Base-by-base conservation (phyloP, 2,113 vertebrate genomes). In the Pachycephala philippinensis region DNA sequence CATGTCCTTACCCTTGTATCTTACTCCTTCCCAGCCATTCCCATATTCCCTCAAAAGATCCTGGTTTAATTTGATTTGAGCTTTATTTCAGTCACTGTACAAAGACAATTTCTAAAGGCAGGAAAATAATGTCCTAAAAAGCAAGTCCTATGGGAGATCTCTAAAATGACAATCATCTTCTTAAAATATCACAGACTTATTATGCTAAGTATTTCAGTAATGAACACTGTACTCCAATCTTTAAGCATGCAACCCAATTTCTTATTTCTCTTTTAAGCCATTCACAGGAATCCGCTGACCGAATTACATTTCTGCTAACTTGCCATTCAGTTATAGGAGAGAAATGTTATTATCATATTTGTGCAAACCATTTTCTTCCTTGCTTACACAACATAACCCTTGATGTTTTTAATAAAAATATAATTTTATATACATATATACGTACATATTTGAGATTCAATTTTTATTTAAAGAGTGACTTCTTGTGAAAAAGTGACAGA, bases 81-180 rank as follows among this genome's bases (percentile, higher is more conserved):
- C 27, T 95, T 93, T 84, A 54, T 81, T 93, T 89, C 39, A 78
- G 37, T 59, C 56, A 84, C 26, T 5, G 5, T 66, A 66, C 10
- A 87, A 94, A 84, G 72, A 65, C 13, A 91, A 52, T 81, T 89
- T 81, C 56, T 81, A 60, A 87, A 81, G 18, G 18, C 42, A 74
- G 16, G 30, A 78, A 95, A 91, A 81, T 59, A 81, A 84, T 66
- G 77, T 84, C 93, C 84, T 93, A 91, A 91, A 95, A 92, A 84
- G 11, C 13, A 89, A 66, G 33, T 92, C 91, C 27, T 71, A 3
- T 20, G 72, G 56, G 92, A 96, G 60, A 75, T 45, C 42, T 78
- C 35, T 65, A 50, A 91, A 84, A 81, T 89, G 53, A 37, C 35
- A 93, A 42, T 95, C 39, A 74, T 74, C 42, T 77, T 40, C 87